Evolutionary conservation across 2,113 vertebrate species (phyloP).

Genomic region (Lepidothrix coronata): DNA sequence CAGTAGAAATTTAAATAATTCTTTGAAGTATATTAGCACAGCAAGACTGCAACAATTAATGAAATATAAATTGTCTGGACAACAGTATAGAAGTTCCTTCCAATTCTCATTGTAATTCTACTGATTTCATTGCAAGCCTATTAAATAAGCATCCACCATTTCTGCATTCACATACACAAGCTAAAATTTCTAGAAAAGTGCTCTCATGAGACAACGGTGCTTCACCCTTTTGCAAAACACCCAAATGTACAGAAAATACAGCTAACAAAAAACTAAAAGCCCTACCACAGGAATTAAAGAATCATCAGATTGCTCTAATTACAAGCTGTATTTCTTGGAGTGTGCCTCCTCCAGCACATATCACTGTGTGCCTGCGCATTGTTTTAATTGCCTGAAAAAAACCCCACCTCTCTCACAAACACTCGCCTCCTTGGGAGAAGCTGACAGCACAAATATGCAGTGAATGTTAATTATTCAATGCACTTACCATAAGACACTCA

Average conservation of each 20-base stretch:
- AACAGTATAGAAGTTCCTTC: not conserved
- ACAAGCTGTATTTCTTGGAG: not conserved
- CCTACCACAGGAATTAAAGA: not conserved
- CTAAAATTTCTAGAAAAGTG: not conserved
- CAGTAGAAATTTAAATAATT: not conserved
- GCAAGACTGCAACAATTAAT: not conserved
- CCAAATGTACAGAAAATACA: not conserved
- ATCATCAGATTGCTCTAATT: not conserved
- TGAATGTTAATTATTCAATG: slow-evolving; percentile 32
- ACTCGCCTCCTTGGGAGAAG: not conserved
- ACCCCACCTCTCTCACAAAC: not conserved
- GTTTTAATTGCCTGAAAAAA: slow-evolving; percentile 12
- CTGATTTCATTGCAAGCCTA: not conserved
- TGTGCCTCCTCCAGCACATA: not conserved
- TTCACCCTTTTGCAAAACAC: not conserved
- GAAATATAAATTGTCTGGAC: not conserved
- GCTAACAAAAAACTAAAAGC: not conserved
- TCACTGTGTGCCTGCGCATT: not conserved
- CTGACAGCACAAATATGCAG: slow-evolving; percentile 18
- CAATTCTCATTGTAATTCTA: not conserved
- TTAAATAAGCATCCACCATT: not conserved
- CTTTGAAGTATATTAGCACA: not conserved
- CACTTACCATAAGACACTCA: not conserved
- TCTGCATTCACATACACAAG: not conserved
- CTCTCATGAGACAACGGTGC: not conserved